Base-by-base conservation (phyloP, 1,140 invertebrate species). In the Macrosteles quadrilineatus region DNA sequence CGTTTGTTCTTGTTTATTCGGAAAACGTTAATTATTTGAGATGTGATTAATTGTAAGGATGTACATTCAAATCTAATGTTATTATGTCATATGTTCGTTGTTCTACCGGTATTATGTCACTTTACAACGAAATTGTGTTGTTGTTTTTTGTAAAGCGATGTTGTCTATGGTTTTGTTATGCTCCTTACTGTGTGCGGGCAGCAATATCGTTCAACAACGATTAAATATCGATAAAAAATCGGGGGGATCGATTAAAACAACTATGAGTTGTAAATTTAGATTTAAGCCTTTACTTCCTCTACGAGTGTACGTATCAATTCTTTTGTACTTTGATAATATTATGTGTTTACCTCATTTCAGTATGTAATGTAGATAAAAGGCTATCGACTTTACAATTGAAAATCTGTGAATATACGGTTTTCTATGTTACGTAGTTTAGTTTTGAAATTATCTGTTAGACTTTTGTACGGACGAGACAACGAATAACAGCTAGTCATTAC, bases 41-140 rank as follows among this genome's bases (percentile, higher is more conserved):
- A 23, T 59, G 55, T 59, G 27, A 29, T 59, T 59, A 59, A 59
- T 59, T 59, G 55, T 59, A 59, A 59, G 55, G 23, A 59, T 59
- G 55, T 59, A 59, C 55, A 59, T 59, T 14, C 4, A 25, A 25
- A 59, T 11, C 21, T 30, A 66, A 17, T 66, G 63, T 66, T 66
- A 66, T 66, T 40, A 43, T 14, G 31, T 32, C 25, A 63, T 66
- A 66, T 66, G 63, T 66, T 66, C 23, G 63, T 45, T 66, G 63
- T 66, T 66, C 36, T 40, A 64, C 30, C 36, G 23, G 23, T 66
- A 45, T 40, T 66, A 43, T 43, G 40, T 43, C 29, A 43, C 32
- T 19, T 64, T 19, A 66, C 63, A 66, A 66, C 63, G 63, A 66
- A 66, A 43, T 64, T 64, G 62, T 43, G 36, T 66, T 66, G 40